These are phyloP conservation scores for Andrena marginata DNA, from an alignment of 2,888 invertebrate species.

Conservation along the genomic window DNA sequence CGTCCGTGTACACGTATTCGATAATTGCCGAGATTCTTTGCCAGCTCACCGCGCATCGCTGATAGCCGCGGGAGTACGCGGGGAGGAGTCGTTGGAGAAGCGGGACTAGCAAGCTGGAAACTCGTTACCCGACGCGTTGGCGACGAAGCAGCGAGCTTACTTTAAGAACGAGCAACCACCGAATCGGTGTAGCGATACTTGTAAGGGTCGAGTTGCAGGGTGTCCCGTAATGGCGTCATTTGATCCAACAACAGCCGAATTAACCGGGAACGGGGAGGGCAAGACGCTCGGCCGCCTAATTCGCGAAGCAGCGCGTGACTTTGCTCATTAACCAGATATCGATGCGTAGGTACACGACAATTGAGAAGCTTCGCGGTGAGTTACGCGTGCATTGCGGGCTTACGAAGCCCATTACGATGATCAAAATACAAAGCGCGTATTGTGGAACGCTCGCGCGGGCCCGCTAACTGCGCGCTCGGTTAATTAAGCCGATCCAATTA, in stretches of 20 bases:
- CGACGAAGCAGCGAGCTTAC: neutral
- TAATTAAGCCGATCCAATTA: constrained; percentile 56
- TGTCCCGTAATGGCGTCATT: neutral
- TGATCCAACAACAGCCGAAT: neutral
- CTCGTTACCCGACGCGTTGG: neutral
- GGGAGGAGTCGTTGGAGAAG: neutral
- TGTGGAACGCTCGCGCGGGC: constrained; percentile 23
- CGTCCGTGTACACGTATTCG: neutral
- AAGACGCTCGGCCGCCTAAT: constrained; percentile 4
- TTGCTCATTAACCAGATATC: constrained; percentile 20
- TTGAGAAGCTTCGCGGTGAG: constrained; percentile 7
- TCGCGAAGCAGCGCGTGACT: constrained; percentile 14
- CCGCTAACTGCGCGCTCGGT: constrained; percentile 16
- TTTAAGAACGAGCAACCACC: too few species aligned
- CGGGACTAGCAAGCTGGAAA: neutral
- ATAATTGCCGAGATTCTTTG: constrained; percentile 39
- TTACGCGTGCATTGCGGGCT: neutral
- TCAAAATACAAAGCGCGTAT: constrained; percentile 47
- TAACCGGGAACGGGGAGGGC: neutral
- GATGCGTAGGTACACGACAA: neutral
- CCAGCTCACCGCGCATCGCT: neutral
- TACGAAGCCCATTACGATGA: constrained; percentile 34
- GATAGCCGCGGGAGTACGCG: neutral
- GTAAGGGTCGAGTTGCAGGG: neutral
- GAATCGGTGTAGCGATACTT: neutral